Conservation (phyloP, 2,888 invertebrate genomes). For the Lasioglossum pauxillum region DNA sequence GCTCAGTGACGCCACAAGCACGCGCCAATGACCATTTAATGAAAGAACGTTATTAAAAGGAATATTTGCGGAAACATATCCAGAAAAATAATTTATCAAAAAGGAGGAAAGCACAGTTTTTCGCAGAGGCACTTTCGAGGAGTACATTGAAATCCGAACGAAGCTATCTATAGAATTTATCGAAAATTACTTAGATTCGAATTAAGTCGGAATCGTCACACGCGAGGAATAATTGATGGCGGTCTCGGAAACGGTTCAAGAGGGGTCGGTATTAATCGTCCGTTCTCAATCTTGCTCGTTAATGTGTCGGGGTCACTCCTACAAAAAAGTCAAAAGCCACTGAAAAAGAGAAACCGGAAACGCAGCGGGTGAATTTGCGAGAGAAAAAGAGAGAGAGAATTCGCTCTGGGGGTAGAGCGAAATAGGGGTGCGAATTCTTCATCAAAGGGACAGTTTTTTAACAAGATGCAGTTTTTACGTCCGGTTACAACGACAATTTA, state of each 20-base stretch:
- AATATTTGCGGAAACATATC: background rate
- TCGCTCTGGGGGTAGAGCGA: conserved; percentile 4
- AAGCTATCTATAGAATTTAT: background rate
- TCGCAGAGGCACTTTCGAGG: background rate
- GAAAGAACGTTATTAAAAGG: no score
- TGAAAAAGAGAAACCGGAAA: background rate
- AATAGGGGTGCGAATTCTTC: conserved; percentile 35
- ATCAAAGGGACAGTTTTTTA: conserved; percentile 30
- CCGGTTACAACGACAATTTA: background rate
- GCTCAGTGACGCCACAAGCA: no score
- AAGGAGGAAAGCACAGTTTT: background rate
- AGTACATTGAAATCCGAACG: background rate
- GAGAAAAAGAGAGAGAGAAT: background rate
- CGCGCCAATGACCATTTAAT: no score
- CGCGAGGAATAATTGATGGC: conserved; percentile 7
- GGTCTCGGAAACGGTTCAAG: background rate
- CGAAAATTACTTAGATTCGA: background rate
- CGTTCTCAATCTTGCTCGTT: conserved; percentile 13
- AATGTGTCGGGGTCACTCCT: conserved; percentile 31
- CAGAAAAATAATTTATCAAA: background rate
- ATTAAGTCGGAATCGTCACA: background rate
- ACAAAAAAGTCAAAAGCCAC: background rate
- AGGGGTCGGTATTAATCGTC: conserved; percentile 24
- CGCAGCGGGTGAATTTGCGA: background rate
- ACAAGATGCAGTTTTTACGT: conserved; percentile 3